phyloP scores from a whole-genome alignment of 2,888 invertebrate species.

The Hypercompe scribonia region DNA sequence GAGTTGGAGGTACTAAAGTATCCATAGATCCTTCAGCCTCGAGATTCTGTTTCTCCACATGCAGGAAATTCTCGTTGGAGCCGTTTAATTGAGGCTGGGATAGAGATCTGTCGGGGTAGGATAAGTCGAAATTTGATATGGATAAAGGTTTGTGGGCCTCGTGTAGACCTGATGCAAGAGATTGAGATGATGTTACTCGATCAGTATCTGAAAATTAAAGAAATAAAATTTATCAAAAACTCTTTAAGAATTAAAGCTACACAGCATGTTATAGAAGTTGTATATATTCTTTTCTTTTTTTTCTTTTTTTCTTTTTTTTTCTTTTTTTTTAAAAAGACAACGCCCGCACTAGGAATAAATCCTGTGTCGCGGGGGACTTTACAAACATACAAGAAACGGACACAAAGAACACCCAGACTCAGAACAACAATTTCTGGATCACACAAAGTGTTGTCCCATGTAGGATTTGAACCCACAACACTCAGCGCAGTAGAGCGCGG shows the following conservation, averaged over 20 bases:
- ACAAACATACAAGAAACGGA: too few species aligned
- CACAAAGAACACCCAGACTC: too few species aligned
- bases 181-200: conserved; percentile 63
- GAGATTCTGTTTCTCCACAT: conserved; percentile 63
- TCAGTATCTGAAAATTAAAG: conserved; percentile 58
- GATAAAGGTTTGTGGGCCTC: conserved; percentile 58
- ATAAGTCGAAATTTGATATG: conserved; percentile 70
- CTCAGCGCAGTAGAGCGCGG: too few species aligned
- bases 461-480: too few species aligned
- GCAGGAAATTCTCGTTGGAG: conserved; percentile 69
- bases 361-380: too few species aligned
- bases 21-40: conserved; percentile 61
- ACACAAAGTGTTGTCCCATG: too few species aligned
- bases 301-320: too few species aligned
- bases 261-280: not conserved
- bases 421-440: too few species aligned
- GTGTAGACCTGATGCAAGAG: conserved; percentile 72
- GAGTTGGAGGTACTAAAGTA: conserved; percentile 49
- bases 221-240: not conserved
- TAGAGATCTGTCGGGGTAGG: conserved; percentile 56
- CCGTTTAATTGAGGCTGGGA: conserved; percentile 65
- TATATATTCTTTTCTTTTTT: not conserved
- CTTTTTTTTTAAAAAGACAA: too few species aligned
- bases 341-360: too few species aligned
- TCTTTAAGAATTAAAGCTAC: not conserved